Base-by-base conservation (phyloP, 2,113 vertebrate genomes). In the Tinamus guttatus region DNA sequence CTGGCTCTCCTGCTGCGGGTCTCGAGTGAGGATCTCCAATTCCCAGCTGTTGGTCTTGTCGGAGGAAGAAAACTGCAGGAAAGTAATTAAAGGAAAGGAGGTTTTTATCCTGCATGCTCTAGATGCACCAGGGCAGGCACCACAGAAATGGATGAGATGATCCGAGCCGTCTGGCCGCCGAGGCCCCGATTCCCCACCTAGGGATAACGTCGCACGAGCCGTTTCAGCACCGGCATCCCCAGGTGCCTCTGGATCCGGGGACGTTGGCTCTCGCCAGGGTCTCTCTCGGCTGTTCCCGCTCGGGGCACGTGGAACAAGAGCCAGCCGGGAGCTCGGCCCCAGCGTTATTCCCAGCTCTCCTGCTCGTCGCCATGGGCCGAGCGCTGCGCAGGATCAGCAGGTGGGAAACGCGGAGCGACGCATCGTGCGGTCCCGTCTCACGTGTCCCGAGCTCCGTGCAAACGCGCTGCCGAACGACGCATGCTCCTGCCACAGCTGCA, bases 81-180 rank as follows among this genome's bases (percentile, higher is more conserved):
- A 73, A 52, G 32, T 14, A 59, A 67, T 34, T 27, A 56, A 70
- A 78, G 11, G 2, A 0, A 81, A 75, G 14, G 12, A 5, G 41
- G 68, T 11, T 68, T 85, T 87, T 9, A 41, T 67, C 54, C 68
- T 56, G 45, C 64, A 36, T 18, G 24, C 18, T 21, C 63, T 21
- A 16, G n/a, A 52, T 73, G 67, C 43, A 65, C 0, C 2, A 11
- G 0, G 4, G 49, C 4, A 51, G 49, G n/a, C 32, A 62, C 11
- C 27, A 60, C 0, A 0, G 3, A 9, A 0, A 0, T 5, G 40
- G 63, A 17, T 38, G 67, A 36, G 24, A n/a, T 30, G 47, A 49
- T 49, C 65, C 43, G 16, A 17, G 16, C 25, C 13, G 11, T 19
- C 22, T 25, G 51, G 4, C 17, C 27, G 21, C 30, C 24, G 8